phyloP scores from a whole-genome alignment of 2,797 vertebrate species.

The Danio kyathit region DNA sequence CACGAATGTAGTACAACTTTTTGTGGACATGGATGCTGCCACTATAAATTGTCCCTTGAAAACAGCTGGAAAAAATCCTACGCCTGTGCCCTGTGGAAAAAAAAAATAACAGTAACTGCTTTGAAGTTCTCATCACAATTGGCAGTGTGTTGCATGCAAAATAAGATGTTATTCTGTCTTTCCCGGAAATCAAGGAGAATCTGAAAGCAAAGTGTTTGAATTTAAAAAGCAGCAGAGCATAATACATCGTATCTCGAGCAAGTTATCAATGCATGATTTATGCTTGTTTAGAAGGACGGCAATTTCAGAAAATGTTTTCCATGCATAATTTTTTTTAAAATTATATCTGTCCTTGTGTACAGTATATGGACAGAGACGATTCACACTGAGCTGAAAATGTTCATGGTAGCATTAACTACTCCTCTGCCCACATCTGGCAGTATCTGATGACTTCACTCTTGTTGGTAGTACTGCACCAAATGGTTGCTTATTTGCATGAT shows the following conservation, averaged over 20 bases:
- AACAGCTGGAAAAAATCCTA: not conserved
- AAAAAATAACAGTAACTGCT: not conserved
- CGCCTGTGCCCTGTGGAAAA: not conserved
- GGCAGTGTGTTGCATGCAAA: not conserved
- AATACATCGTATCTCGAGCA: not conserved
- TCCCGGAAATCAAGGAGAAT: not conserved
- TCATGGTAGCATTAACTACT: not conserved
- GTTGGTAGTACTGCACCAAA: not conserved
- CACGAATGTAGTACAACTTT: too few relatives aligned
- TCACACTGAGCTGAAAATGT: not conserved
- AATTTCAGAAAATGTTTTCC: not conserved
- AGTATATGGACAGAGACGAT: not conserved
- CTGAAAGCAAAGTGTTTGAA: not conserved
- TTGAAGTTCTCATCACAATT: not conserved
- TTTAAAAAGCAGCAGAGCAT: not conserved
- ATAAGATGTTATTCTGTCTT: slow-evolving; percentile 5
- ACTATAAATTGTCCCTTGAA: not conserved
- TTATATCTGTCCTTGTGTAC: not conserved
- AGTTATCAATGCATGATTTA: not conserved
- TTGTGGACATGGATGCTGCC: not conserved
- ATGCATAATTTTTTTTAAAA: not conserved
- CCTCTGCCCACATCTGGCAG: not conserved
- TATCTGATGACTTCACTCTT: not conserved
- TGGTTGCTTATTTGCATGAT: not conserved
- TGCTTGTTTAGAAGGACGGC: not conserved